Percentiles rank a stretch among this genome's conserved stretches.
These are phyloP conservation scores for Myotis findleyi DNA, from an alignment of 2,797 vertebrate genomes.

Conservation along the genomic window DNA sequence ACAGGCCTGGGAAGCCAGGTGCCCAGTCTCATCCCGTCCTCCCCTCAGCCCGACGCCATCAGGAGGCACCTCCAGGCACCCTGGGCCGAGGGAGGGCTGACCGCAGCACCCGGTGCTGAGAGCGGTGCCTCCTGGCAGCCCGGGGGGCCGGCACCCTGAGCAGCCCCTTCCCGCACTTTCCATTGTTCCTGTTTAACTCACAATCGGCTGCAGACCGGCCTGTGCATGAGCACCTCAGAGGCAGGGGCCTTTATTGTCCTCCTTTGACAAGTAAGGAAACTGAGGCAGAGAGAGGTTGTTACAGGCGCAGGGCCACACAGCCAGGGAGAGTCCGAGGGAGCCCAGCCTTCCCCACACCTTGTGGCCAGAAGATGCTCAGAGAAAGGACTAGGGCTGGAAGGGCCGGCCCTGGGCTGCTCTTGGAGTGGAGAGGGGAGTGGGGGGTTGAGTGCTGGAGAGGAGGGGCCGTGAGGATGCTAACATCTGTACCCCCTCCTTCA, in stretches of 20 bases:
- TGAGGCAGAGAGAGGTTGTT: not conserved
- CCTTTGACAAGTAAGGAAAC: not conserved
- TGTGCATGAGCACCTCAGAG: not conserved
- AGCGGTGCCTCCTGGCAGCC: not conserved
- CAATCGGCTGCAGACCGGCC: not conserved
- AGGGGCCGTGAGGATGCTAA: not conserved
- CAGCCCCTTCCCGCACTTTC: accelerated
- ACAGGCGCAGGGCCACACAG: not conserved
- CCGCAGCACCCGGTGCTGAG: not conserved
- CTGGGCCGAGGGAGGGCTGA: not conserved
- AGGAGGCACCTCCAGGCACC: not conserved
- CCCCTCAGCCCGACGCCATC: not conserved
- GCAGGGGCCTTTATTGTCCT: not conserved
- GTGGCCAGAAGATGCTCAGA: not conserved
- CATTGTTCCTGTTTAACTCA: not conserved
- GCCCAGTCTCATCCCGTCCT: no score
- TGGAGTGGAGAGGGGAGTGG: not conserved
- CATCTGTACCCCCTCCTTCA: not conserved
- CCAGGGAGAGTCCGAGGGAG: accelerated
- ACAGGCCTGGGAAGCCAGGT: no score
- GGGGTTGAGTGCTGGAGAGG: not conserved
- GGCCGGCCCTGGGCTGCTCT: not conserved
- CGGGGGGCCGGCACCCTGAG: not conserved
- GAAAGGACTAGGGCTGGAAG: not conserved
- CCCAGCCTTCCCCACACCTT: not conserved